Conservation (phyloP, 2,888 invertebrate species). For the Noctua janthe region DNA sequence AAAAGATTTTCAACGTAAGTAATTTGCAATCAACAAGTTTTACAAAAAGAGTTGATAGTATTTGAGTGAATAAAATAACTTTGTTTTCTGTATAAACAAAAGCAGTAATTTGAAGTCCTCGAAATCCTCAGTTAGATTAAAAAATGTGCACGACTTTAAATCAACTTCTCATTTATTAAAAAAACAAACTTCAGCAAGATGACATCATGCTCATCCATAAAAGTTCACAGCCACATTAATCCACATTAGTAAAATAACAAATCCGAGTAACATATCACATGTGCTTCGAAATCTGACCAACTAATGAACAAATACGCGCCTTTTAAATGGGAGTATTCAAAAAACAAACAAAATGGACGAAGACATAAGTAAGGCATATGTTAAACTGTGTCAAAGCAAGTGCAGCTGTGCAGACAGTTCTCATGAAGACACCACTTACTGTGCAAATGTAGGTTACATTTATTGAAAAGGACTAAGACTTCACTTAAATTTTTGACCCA, state of each 20-base stretch:
- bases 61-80: background rate
- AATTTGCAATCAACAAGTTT: background rate
- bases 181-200: slow-evolving; percentile 30
- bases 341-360: slow-evolving; percentile 64
- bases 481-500: slow-evolving; percentile 42
- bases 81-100: background rate
- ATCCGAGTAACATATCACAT: slow-evolving; percentile 36
- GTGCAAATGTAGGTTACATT: slow-evolving; percentile 65
- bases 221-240: slow-evolving; percentile 42
- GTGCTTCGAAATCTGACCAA: slow-evolving; percentile 51
- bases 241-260: slow-evolving; percentile 40
- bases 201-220: slow-evolving; percentile 49
- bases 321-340: slow-evolving; percentile 49
- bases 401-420: slow-evolving; percentile 74
- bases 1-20: background rate
- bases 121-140: background rate
- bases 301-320: slow-evolving; percentile 38
- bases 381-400: slow-evolving; percentile 72
- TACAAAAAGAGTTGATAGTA: background rate
- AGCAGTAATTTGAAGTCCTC: background rate
- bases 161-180: slow-evolving; percentile 13
- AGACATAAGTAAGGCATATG: slow-evolving; percentile 61
- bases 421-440: slow-evolving; percentile 57
- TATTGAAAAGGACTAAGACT: slow-evolving; percentile 51
- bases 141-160: background rate